Conservation (phyloP, 2,113 vertebrate species). For the Indri indri region DNA sequence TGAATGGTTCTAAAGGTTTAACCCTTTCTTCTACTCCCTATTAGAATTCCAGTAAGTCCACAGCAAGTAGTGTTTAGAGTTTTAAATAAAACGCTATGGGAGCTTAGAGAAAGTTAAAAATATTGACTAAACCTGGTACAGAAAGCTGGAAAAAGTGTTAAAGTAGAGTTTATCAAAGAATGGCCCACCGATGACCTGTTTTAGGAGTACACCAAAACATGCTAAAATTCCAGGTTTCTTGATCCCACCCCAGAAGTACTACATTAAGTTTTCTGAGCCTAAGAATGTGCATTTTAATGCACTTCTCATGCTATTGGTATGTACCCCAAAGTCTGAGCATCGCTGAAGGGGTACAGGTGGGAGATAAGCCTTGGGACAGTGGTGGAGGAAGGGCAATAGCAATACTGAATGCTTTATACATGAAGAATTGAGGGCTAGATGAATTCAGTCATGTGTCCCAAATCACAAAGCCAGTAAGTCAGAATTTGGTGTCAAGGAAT, state of each 20-base stretch:
- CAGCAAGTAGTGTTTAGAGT: not conserved
- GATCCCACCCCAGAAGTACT: not conserved
- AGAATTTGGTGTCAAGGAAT: not conserved
- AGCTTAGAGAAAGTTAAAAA: not conserved
- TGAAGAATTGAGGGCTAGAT: not conserved
- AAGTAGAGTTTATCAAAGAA: not conserved
- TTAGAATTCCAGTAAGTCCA: not conserved
- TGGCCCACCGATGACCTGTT: not conserved
- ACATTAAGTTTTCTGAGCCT: not conserved
- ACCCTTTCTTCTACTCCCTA: not conserved
- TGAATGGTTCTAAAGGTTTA: not conserved
- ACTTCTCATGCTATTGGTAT: not conserved
- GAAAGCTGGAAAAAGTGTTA: not conserved
- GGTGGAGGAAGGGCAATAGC: too few species aligned
- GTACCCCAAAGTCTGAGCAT: not conserved
- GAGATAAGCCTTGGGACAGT: not conserved
- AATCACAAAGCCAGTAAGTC: not conserved
- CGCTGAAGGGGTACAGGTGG: not conserved
- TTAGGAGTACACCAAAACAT: not conserved
- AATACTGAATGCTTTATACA: not conserved
- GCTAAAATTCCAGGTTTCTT: not conserved
- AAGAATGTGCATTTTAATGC: not conserved
- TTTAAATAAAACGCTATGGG: not conserved
- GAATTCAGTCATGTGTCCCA: not conserved
- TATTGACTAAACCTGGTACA: not conserved